Conservation (phyloP, 2,113 vertebrate species). For the Lasiurus borealis region DNA sequence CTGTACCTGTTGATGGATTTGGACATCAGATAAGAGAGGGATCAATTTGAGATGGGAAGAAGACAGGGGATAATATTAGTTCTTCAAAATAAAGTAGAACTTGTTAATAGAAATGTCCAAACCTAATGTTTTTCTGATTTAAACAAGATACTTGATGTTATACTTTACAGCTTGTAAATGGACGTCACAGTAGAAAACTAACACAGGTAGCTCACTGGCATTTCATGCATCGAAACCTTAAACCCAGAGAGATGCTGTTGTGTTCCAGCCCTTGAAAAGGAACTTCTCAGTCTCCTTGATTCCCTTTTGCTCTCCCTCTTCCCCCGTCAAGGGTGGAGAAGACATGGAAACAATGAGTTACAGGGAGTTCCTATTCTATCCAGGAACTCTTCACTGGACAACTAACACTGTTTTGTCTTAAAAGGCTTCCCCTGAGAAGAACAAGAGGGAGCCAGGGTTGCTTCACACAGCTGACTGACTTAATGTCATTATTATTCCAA, state of each 20-base stretch:
- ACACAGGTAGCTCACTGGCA: neutral
- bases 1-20: neutral
- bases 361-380: neutral
- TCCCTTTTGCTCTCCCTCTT: neutral
- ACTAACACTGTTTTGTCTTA: neutral
- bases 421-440: neutral
- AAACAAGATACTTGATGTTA: neutral
- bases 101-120: neutral
- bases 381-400: neutral
- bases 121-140: neutral
- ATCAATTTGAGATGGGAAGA: neutral
- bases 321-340: neutral
- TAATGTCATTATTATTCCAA: neutral
- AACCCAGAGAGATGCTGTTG: neutral
- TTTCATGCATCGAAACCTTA: neutral
- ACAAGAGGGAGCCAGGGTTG: neutral
- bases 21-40: neutral
- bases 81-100: neutral
- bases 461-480: neutral
- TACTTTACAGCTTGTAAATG: neutral
- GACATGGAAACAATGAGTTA: neutral
- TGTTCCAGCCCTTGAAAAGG: neutral
- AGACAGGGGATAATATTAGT: neutral
- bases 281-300: neutral
- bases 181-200: neutral